Percentiles rank a stretch among this genome's conserved stretches.
Conservation (phyloP, 2,113 vertebrate species). For the Odontesthes bonariensis region DNA sequence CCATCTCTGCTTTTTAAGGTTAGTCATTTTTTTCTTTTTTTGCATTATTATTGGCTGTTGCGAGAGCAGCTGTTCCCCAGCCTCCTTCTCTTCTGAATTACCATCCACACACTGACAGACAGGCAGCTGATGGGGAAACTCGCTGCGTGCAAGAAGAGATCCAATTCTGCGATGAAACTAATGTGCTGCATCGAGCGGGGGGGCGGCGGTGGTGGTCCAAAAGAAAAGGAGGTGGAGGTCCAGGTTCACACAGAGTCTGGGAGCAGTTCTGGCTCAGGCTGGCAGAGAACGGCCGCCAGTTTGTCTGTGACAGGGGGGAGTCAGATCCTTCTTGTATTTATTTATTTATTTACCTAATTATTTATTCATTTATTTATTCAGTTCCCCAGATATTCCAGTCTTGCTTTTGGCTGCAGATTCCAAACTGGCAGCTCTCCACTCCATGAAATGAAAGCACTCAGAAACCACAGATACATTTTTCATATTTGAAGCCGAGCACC, state of each 20-base stretch:
- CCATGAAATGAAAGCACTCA: constrained; percentile 48
- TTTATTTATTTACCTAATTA: constrained; percentile 50
- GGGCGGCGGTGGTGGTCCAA: constrained; percentile 14
- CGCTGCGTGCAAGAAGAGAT: constrained; percentile 79
- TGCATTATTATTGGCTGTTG: constrained; percentile 85
- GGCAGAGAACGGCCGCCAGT: neutral
- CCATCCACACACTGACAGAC: constrained; percentile 81
- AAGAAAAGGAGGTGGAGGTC: constrained; percentile 19
- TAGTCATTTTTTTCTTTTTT: constrained; percentile 72
- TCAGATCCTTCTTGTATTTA: constrained; percentile 30
- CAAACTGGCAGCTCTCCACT: constrained; percentile 61
- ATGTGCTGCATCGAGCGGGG: constrained; percentile 71
- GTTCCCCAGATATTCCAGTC: constrained; percentile 40
- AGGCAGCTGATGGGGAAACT: constrained; percentile 77
- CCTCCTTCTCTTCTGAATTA: constrained; percentile 81
- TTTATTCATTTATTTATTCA: constrained; percentile 66
- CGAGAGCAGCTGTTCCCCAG: constrained; percentile 85
- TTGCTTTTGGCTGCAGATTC: constrained; percentile 65
- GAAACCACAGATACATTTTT: constrained; percentile 54
- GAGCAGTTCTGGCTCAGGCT: constrained; percentile 9
- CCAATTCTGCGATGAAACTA: constrained; percentile 79
- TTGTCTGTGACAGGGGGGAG: constrained; percentile 4
- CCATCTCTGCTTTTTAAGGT: constrained; percentile 79
- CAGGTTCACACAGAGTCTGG: constrained; percentile 42
- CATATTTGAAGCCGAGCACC: constrained; percentile 33